Evolutionary conservation across 2,888 invertebrate genomes (phyloP).

Genomic region (Salticus scenicus): DNA sequence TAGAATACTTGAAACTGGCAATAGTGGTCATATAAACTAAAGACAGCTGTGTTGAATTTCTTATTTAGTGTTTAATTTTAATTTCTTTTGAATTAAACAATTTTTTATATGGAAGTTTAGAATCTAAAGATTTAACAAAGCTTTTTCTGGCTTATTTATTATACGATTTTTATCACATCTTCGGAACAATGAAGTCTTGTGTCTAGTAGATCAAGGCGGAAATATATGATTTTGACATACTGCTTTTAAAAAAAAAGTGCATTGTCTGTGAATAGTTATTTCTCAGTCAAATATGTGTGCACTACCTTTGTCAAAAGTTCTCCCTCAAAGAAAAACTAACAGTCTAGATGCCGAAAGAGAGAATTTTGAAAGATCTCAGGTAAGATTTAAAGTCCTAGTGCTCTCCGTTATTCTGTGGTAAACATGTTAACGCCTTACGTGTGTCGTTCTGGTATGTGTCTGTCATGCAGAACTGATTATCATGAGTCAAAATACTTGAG

Average conservation of each 20-base stretch:
- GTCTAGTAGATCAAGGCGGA: slow-evolving; percentile 50
- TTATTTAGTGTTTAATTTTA: neutral
- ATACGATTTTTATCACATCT: neutral
- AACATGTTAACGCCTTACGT: slow-evolving; percentile 48
- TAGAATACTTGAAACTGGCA: neutral
- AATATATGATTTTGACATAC: slow-evolving; percentile 25
- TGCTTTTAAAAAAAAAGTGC: slow-evolving; percentile 15
- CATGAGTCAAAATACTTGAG: slow-evolving; percentile 50
- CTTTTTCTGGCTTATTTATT: neutral
- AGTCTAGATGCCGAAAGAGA: slow-evolving; percentile 84
- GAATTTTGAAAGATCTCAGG: slow-evolving; percentile 89
- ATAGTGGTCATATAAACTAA: neutral
- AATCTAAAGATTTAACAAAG: neutral
- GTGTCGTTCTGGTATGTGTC: slow-evolving; percentile 26
- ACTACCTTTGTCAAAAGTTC: slow-evolving; percentile 70
- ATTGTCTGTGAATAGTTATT: neutral
- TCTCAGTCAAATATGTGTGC: slow-evolving; percentile 48
- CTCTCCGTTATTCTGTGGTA: neutral
- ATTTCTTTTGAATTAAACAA: neutral
- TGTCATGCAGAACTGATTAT: slow-evolving; percentile 67
- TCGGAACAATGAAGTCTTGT: slow-evolving; percentile 21
- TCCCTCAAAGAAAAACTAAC: slow-evolving; percentile 85
- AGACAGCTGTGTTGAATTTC: slow-evolving; percentile 45
- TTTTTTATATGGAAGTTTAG: neutral
- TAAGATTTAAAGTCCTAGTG: slow-evolving; percentile 76